Base-by-base conservation (phyloP, 2,888 invertebrate genomes). In the Heliconius erato region DNA sequence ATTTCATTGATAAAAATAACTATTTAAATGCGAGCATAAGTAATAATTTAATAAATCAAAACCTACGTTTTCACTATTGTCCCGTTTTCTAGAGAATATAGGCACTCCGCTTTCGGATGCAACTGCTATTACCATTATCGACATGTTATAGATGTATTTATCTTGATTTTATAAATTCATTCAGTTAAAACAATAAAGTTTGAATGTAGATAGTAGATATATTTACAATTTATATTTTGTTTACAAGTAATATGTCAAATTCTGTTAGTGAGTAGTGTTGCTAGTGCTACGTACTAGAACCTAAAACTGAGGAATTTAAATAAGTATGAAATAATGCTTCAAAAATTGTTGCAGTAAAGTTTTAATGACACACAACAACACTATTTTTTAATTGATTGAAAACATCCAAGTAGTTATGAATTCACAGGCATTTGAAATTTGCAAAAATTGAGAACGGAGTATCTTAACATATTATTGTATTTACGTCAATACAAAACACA, bases 21-120 rank as follows among this genome's bases (percentile, higher is more conserved):
- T n/a, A 63, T 63, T 63, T n/a, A n/a, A 63, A 63, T 54, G n/a
- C 26, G 28, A 26, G 26, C 35, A 40, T 79, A 3, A 54, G 2
- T 26, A 59, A 12, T 26, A 67, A 32, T 49, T 59, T 49, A 54
- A 16, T 74, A 71, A 54, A 65, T 26, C 16, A n/a, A 26, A 69
- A 71, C 83, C 71, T 95, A 98, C 98, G 93, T 96, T 97, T 88
- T 98, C 98, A 86, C 97, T 97, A 88, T 97, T 97, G 54, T 98
- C 98, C 88, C 97, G 97, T 94, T 98, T 98, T 85, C 98, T 97
- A 2, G 98, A 97, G 95, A 99, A 98, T 90, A 99, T 97, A 23
- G 99, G 99, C 35, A 99, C 97, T 12, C 99, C 99, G 86, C 98
- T 98, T 86, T 97, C 97, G 81, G 98, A 97, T 76, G 98, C 98